Conservation (phyloP, 1,140 invertebrate species). For the Parapsyche elsis region DNA sequence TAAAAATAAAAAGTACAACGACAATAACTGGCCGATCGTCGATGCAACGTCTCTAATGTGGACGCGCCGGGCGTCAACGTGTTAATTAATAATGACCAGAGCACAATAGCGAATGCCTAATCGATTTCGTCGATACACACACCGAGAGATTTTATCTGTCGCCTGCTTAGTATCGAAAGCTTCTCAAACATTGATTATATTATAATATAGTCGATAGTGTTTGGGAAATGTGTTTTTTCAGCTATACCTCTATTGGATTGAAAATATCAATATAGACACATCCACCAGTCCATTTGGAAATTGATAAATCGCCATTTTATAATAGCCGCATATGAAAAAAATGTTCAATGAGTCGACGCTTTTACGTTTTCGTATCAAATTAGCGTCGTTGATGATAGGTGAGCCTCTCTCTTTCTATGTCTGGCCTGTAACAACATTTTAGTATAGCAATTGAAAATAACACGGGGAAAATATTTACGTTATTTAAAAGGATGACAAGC, state of each 20-base stretch:
- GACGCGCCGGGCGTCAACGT: constrained; percentile 32
- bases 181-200: constrained; percentile 5
- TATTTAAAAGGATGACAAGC: constrained; percentile 46
- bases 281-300: too few species aligned
- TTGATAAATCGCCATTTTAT: too few species aligned
- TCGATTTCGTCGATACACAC: constrained; percentile 29
- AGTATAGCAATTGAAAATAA: constrained; percentile 31
- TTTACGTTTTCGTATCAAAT: not conserved
- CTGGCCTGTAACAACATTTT: constrained; percentile 33
- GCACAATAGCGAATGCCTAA: constrained; percentile 31
- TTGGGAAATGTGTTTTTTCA: too few species aligned
- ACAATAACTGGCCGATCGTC: not conserved
- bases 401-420: not conserved
- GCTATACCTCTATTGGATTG: too few species aligned
- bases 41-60: not conserved
- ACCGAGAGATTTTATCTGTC: not conserved
- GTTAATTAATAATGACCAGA: constrained; percentile 37
- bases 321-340: not conserved
- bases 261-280: too few species aligned
- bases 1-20: not conserved
- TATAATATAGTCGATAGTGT: too few species aligned
- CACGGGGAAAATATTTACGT: constrained; percentile 42
- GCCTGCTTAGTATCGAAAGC: not conserved
- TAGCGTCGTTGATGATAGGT: constrained; percentile 20
- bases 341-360: not conserved